Base-by-base conservation (phyloP, 1,140 invertebrate species). In the Drosophila sp. region DNA sequence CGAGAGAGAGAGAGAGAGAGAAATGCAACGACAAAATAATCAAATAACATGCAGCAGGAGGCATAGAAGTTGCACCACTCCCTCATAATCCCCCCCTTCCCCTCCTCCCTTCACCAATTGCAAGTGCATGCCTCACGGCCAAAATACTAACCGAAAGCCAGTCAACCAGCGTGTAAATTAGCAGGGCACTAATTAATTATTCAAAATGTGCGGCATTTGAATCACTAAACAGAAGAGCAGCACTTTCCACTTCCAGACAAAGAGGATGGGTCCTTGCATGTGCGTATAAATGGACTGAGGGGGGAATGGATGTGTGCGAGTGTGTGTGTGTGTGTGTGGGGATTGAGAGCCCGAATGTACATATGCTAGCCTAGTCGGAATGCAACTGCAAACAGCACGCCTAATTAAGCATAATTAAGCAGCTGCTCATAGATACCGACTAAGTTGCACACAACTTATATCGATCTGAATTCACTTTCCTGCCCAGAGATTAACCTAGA, bases 171-270 rank as follows among this genome's bases (percentile, higher is more conserved):
- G 83, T 89, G 83, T 89, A 89, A 89, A 89, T 89, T 87, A 87
- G 82, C 78, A 87, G 83, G 67, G 83, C 82, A 89, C 83, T 87
- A 87, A 89, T 89, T 89, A 89, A 89, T 89, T 83, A 89, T 89
- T 89, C 83, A 89, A 89, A 72, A 89, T 89, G 76, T 89, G 80
- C 82, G 78, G 53, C 82, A 87, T 79, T 87, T 78, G 82, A 82
- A 87, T 89, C 67, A 54, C 74, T 80, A 84, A 84, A 78, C 81
- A 84, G 66, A 74, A 29, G 61, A 32, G 21, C 40, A 57, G 40
- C 59, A 56, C 43, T 51, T 53, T 18, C 48, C 59, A 56, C 43
- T 51, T 53, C 29, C 48, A 51, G 48, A 18, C 32, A 14, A 48
- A 53, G 36, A 32, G 32, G 48, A 48, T 18, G 43, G n/a, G 34